Base-by-base conservation (phyloP, 2,113 vertebrate genomes). In the Hydrolagus affinis region DNA sequence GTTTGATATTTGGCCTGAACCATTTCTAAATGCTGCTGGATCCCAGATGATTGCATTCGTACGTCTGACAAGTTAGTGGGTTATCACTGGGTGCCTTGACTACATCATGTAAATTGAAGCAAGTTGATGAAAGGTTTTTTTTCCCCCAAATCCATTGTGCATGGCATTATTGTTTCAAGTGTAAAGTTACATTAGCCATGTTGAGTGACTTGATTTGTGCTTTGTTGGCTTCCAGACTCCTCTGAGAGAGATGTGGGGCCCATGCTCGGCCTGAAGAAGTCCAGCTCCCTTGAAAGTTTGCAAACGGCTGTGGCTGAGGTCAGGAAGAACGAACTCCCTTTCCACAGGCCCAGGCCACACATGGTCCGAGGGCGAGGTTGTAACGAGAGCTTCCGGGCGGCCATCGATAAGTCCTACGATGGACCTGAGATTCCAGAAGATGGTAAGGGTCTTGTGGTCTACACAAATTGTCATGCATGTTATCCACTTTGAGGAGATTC, bases 331-430 rank as follows among this genome's bases (percentile, higher is more conserved):
- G 96, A 98, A 0, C 95, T 98, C 30, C 96, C 96, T 9, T 98
- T 99, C 87, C 96, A 98, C 89, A 94, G 97, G 62, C 97, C 97
- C 64, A 94, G 96, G 28, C 94, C 96, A 2, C 96, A 98, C 23
- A 97, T 99, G 94, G 95, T 97, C 59, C 94, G 98, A 19, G 97
- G 97, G 15, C 93, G 97, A 4, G 98, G 97, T 66, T 99, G 97
- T 89, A 99, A 99, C 0, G 97, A 99, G 89, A 99, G 97, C 89
- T 99, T 99, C 94, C 89, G 98, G 86, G 97, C 97, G 0, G 98
- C 98, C 85, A 99, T 99, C 44, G 98, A 99, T 91, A 99, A 99
- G 87, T 99, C 98, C 2, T 99, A 99, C 0, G 97, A 98, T 10
- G 98, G 96, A 2, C 98, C 98, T 0, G 94, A 96, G n/a, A 95